These are phyloP conservation scores for Bergia puertoricense DNA, from an alignment of 92 coral and sea anemone species.

Conservation along the genomic window DNA sequence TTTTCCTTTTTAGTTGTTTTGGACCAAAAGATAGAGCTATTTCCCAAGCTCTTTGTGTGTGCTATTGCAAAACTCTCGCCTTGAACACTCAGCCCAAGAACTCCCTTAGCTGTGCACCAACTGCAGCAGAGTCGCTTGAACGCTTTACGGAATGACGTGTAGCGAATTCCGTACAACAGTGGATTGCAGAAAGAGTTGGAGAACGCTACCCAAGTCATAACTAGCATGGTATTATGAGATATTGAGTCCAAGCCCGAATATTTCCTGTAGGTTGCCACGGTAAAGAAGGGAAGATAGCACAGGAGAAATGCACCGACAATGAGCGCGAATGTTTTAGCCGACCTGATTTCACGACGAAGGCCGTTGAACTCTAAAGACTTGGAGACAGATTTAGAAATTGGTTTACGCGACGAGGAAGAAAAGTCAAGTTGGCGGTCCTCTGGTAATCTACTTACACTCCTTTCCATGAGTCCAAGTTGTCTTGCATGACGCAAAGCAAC, in stretches of 20 bases:
- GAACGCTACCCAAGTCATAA: conserved; percentile 86
- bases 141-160: conserved; percentile 80
- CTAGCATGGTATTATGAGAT: conserved; percentile 45
- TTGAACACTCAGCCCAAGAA: neutral
- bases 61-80: conserved; percentile 11
- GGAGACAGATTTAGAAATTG: neutral
- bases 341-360: conserved; percentile 76
- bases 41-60: neutral
- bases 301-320: conserved; percentile 80
- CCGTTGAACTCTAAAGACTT: conserved; percentile 23
- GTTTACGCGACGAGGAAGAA: neutral
- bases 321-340: conserved; percentile 81
- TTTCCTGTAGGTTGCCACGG: conserved; percentile 77
- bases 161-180: conserved; percentile 76
- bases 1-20: neutral
- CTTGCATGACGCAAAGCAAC: conserved; percentile 79
- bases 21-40: neutral
- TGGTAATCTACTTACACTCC: conserved; percentile 41
- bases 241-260: conserved; percentile 65
- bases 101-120: neutral
- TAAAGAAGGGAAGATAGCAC: conserved; percentile 84
- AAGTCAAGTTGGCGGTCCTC: conserved; percentile 20
- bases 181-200: conserved; percentile 91
- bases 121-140: conserved; percentile 64
- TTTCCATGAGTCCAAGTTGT: conserved; percentile 60